phyloP scores from a whole-genome alignment of 2,797 vertebrate species.

The Podargus strigoides region DNA sequence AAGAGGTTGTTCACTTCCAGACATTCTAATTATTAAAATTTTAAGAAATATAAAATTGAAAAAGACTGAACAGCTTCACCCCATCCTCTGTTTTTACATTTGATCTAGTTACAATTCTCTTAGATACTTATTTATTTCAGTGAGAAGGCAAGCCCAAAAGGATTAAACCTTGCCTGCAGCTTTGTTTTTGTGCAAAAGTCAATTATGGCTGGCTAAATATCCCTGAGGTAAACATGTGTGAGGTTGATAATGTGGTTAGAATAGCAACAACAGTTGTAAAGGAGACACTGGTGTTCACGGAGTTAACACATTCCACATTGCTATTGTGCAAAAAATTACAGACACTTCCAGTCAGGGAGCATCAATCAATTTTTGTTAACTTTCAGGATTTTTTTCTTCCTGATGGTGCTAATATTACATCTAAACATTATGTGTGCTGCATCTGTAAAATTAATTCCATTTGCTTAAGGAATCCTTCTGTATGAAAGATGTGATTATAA shows the following conservation, averaged over 20 bases:
- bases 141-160: slow-evolving; percentile 68
- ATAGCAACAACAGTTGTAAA: slow-evolving; percentile 73
- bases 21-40: neutral
- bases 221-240: slow-evolving; percentile 83
- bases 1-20: neutral
- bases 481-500: neutral
- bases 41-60: slow-evolving; percentile 2
- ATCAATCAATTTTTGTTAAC: slow-evolving; percentile 56
- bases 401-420: slow-evolving; percentile 26
- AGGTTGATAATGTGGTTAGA: slow-evolving; percentile 82
- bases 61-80: neutral
- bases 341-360: slow-evolving; percentile 8
- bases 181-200: slow-evolving; percentile 78
- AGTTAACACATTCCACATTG: slow-evolving; percentile 44
- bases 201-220: slow-evolving; percentile 83
- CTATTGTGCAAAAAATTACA: slow-evolving; percentile 22
- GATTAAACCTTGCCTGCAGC: slow-evolving; percentile 77
- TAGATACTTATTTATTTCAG: slow-evolving; percentile 72
- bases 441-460: slow-evolving; percentile 12
- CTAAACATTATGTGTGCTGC: slow-evolving; percentile 21
- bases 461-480: neutral
- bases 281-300: slow-evolving; percentile 11
- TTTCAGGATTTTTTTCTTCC: slow-evolving; percentile 33
- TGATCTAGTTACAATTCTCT: slow-evolving; percentile 54
- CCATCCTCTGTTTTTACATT: slow-evolving; percentile 1